Evolutionary conservation across 2,888 invertebrate genomes (phyloP).

Genomic region (Prosapia bicincta): DNA sequence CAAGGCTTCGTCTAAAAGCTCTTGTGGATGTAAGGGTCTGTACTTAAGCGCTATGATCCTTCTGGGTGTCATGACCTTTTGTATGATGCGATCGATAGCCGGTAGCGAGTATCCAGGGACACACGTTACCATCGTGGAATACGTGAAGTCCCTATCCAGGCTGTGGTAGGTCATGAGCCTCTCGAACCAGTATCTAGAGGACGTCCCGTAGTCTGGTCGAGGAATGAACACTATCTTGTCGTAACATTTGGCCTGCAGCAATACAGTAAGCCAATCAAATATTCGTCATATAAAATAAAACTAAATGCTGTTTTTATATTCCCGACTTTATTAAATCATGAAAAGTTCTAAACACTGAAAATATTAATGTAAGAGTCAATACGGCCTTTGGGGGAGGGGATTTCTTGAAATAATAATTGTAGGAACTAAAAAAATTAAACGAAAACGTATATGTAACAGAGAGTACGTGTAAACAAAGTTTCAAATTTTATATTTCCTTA

Average conservation of each 20-base stretch:
- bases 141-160: conserved; percentile 56
- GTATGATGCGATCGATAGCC: conserved; percentile 49
- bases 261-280: too few species aligned
- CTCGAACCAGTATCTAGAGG: conserved; percentile 54
- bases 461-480: too few species aligned
- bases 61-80: conserved; percentile 48
- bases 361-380: too few species aligned
- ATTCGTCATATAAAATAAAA: too few species aligned
- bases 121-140: conserved; percentile 55
- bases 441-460: too few species aligned
- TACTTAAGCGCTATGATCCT: conserved; percentile 53
- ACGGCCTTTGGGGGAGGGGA: too few species aligned
- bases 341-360: too few species aligned
- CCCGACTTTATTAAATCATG: too few species aligned
- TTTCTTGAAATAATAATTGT: too few species aligned
- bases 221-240: conserved; percentile 56
- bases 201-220: conserved; percentile 53
- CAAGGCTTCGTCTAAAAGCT: neutral
- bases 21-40: conserved; percentile 17
- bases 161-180: conserved; percentile 58
- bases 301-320: too few species aligned
- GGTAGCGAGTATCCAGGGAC: conserved; percentile 55
- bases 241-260: conserved; percentile 54
- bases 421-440: too few species aligned
- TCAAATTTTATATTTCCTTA: too few species aligned